Percentiles rank a stretch among this genome's conserved stretches.
Evolutionary conservation across 1,140 invertebrate genomes (phyloP).

Genomic region (Orius insidiosus): DNA sequence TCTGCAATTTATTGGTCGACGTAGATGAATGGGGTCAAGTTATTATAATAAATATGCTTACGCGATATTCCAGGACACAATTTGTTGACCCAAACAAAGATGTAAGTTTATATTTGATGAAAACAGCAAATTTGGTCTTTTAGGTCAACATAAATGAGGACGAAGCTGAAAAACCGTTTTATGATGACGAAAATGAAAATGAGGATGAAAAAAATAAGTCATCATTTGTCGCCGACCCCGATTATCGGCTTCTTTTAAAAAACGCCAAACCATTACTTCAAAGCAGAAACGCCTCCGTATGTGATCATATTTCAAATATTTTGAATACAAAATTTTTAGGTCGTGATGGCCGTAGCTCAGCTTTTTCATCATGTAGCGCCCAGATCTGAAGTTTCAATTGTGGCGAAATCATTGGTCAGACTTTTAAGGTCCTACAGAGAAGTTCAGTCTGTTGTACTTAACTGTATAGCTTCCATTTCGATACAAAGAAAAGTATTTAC

Average conservation of each 20-base stretch:
- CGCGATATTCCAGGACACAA: slow-evolving; percentile 81
- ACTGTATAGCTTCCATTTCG: slow-evolving; percentile 88
- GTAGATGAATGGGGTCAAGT: slow-evolving; percentile 99
- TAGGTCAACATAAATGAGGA: slow-evolving; percentile 12
- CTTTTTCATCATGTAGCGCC: slow-evolving; percentile 92
- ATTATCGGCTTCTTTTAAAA: slow-evolving; percentile 77
- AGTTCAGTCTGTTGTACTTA: slow-evolving; percentile 91
- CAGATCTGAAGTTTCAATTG: slow-evolving; percentile 60
- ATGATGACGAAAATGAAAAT: slow-evolving; percentile 35
- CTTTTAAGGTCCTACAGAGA: slow-evolving; percentile 82
- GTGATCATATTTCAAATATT: slow-evolving; percentile 11
- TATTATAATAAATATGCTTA: slow-evolving; percentile 91
- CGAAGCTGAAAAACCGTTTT: slow-evolving; percentile 33
- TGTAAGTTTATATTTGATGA: slow-evolving; percentile 34
- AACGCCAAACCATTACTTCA: slow-evolving; percentile 88
- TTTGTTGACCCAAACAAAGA: slow-evolving; percentile 81
- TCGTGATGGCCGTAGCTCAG: slow-evolving; percentile 93
- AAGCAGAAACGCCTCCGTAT: slow-evolving; percentile 79
- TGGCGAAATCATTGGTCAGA: slow-evolving; percentile 85
- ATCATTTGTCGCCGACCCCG: slow-evolving; percentile 59
- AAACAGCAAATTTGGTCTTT: not conserved
- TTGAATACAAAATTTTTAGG: slow-evolving; percentile 30
- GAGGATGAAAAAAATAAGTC: slow-evolving; percentile 23
- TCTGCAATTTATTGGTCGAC: slow-evolving; percentile 89
- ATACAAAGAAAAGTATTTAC: slow-evolving; percentile 68